These are phyloP conservation scores for Silurus lanzhouensis DNA, from an alignment of 2,797 vertebrate genomes.

Conservation along the genomic window DNA sequence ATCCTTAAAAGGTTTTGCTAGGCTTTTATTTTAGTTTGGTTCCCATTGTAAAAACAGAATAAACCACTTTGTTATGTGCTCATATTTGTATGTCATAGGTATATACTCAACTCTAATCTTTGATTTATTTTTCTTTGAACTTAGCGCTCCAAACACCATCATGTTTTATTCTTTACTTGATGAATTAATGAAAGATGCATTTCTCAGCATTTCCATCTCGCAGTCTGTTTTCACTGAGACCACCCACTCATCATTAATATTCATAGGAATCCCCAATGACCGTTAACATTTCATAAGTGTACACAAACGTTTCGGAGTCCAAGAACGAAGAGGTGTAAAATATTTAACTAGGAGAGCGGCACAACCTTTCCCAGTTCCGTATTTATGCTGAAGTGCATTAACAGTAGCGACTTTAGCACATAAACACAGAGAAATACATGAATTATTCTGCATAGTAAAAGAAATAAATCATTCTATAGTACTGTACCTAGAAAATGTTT, in stretches of 20 bases:
- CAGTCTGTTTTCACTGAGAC: slow-evolving; percentile 5
- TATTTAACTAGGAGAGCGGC: not conserved
- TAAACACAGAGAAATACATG: not conserved
- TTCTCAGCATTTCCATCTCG: not conserved
- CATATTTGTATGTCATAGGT: not conserved
- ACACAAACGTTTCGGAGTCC: not conserved
- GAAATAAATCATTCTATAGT: not conserved
- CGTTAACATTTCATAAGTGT: not conserved
- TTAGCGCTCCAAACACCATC: not conserved
- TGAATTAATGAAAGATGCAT: not conserved
- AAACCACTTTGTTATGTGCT: not conserved
- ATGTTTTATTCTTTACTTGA: not conserved
- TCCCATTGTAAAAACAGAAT: not conserved
- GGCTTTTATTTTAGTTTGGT: not conserved
- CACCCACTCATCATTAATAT: slow-evolving; percentile 12
- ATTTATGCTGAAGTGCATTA: not conserved
- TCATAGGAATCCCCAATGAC: not conserved
- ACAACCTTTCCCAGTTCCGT: not conserved
- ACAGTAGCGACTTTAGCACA: not conserved
- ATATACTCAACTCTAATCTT: not conserved
- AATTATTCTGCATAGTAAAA: not conserved
- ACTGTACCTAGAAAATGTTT: not conserved
- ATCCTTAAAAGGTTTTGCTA: not conserved
- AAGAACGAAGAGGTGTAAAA: not conserved
- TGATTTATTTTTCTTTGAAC: not conserved